Conservation (phyloP, 2,888 invertebrate species). For the Platycheirus rosarum region DNA sequence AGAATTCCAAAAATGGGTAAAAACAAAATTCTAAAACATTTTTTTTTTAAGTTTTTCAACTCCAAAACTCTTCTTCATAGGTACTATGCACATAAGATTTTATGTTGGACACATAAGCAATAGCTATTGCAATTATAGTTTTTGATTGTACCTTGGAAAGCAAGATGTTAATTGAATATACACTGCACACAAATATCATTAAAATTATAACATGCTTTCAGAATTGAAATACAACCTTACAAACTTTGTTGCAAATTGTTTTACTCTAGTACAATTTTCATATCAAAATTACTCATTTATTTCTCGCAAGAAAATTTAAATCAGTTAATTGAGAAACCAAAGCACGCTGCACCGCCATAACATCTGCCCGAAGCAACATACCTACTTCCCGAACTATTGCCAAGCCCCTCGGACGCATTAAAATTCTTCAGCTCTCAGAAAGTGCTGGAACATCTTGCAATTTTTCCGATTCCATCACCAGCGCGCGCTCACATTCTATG, state of each 20-base stretch:
- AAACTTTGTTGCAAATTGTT: neutral
- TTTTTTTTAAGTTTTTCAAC: no score
- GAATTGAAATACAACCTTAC: no score
- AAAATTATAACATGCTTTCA: no score
- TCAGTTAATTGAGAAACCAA: slow-evolving; percentile 11
- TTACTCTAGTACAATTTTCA: neutral
- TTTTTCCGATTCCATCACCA: slow-evolving; percentile 45
- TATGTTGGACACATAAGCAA: no score
- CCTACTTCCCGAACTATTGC: neutral
- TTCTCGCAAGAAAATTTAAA: neutral
- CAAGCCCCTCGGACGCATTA: slow-evolving; percentile 10
- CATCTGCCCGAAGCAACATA: slow-evolving; percentile 17
- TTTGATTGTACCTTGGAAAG: no score
- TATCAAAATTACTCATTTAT: neutral
- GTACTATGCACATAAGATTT: no score
- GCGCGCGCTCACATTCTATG: slow-evolving; percentile 45
- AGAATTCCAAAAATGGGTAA: no score
- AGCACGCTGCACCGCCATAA: neutral
- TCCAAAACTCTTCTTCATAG: no score
- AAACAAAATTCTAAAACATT: no score
- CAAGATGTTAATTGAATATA: no score
- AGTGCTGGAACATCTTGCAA: slow-evolving; percentile 12
- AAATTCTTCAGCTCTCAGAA: slow-evolving; percentile 27
- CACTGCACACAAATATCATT: no score
- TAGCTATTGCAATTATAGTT: no score